A percentile compares a stretch with the other conserved stretches of the same genome.
Conservation (phyloP, 1,140 invertebrate species). For the Calliphora vicina region DNA sequence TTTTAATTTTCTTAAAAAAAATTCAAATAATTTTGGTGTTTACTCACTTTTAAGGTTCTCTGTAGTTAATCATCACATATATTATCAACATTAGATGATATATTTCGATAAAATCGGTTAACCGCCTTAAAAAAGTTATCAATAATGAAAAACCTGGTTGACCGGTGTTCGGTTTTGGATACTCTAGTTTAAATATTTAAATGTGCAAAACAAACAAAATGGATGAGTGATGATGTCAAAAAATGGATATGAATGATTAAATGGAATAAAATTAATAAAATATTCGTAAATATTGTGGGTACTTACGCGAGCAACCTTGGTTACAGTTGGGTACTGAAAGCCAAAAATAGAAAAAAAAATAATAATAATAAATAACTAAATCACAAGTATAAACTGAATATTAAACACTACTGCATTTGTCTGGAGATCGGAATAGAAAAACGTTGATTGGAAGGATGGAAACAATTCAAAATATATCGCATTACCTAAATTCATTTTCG, state of each 20-base stretch:
- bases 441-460: background rate
- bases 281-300: background rate
- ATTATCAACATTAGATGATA: too few relatives aligned
- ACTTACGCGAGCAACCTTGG: conserved; percentile 57
- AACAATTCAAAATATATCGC: background rate
- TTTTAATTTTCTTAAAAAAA: too few relatives aligned
- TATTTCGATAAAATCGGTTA: too few relatives aligned
- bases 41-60: too few relatives aligned
- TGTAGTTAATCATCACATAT: too few relatives aligned
- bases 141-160: too few relatives aligned
- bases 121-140: too few relatives aligned
- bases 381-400: background rate
- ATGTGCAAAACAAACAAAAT: background rate
- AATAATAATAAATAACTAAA: background rate
- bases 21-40: too few relatives aligned
- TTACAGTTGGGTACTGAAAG: conserved; percentile 56
- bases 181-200: too few relatives aligned
- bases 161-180: too few relatives aligned
- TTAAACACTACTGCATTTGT: background rate
- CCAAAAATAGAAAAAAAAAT: conserved; percentile 38
- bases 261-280: background rate
- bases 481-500: background rate
- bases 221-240: background rate
- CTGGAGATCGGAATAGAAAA: background rate
- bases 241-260: background rate